Base-by-base conservation (phyloP, 2,797 vertebrate species). In the Salarias fasciatus region DNA sequence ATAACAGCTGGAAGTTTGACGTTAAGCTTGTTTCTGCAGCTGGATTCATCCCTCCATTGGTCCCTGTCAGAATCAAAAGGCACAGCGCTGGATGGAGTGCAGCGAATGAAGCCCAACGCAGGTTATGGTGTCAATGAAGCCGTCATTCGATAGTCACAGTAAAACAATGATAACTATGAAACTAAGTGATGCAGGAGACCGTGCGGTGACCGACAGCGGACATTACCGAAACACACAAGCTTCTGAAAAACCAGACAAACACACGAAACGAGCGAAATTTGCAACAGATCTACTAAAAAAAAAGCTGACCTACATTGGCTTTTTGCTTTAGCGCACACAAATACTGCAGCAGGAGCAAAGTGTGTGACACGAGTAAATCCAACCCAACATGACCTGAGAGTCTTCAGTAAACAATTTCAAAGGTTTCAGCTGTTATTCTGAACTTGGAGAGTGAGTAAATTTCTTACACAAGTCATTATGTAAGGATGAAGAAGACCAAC, bases 1-100 rank as follows among this genome's bases (percentile, higher is more conserved):
- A 86, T 90, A 89, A 88, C 82, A 55, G 74, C 64, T 71, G 38
- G 87, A 71, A 87, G 80, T 66, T 80, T 70, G 64, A 80, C 77
- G 84, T 89, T 87, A 64, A 68, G 53, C 77, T 84, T 59, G 43
- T 83, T 73, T 79, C 57, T 83, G 74, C 84, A 80, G 72, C 80
- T 80, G 76, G 72, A 84, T 72, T 63, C 29, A 63, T 73, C 70
- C 53, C 53, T 75, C 40, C 42, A 71, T 77, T 60, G 77, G 63
- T 70, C n/a, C 30, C 42, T 68, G 65, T 65, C 65, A 66, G 47
- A 58, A 38, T 66, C 45, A 68, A 63, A 74, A 24, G 52, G 41
- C 65, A 57, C 14, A 37, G 61, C 51, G 46, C 58, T 54, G 49
- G 37, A 64, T 11, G 55, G 56, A 63, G 37, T 63, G 61, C 61